Evolutionary conservation across 2,888 invertebrate genomes (phyloP), one percentile per base, ranked within the genome.

Genomic region (Colletes collaris): DNA sequence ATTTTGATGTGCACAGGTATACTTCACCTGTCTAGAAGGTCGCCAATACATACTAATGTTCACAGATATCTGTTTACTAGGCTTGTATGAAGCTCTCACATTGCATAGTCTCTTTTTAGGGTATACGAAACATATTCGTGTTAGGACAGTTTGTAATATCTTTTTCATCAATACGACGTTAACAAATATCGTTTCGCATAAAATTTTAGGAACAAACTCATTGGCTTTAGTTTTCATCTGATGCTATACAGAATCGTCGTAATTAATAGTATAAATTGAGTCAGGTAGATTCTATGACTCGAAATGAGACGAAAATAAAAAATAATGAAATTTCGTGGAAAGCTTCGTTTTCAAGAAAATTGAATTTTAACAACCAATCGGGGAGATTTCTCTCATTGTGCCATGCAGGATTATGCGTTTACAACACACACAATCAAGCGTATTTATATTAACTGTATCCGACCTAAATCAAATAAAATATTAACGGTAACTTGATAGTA

Each of bases 1-100:
- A 64, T 68, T 81, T 68, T 5, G 68, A 68, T 81, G 46, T 60
- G 60, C 81, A 81, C 81, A 71, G 50, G 60, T 60, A 60, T 60
- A 60, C 19, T 40, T 50, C 16, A 19, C 60, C 46, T 60, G 35
- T 49, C 49, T 6, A 19, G 49, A 49, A 53, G 8, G 46, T 50
- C 44, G 52, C 8, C 44, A 56, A 6, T 60, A 66, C 40, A n/a
- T 37, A 69, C 69, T 65, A 68, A 77, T 49, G n/a, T 64, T 19
- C 49, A 44, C 52, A 58, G 16, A 59, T 59, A 53, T 50, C 50
- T 68, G 10, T 46, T 52, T 50, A 52, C 19, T 40, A 60, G 7
- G 59, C 73, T 67, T 58, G 46, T 62, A 60, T 6, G 50, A 59
- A 64, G 40, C 40, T 76, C 52, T 76, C 53, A 49, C 69, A n/a